These are phyloP conservation scores for Clarias magur DNA, from an alignment of 2,113 vertebrate species.

Conservation along the genomic window DNA sequence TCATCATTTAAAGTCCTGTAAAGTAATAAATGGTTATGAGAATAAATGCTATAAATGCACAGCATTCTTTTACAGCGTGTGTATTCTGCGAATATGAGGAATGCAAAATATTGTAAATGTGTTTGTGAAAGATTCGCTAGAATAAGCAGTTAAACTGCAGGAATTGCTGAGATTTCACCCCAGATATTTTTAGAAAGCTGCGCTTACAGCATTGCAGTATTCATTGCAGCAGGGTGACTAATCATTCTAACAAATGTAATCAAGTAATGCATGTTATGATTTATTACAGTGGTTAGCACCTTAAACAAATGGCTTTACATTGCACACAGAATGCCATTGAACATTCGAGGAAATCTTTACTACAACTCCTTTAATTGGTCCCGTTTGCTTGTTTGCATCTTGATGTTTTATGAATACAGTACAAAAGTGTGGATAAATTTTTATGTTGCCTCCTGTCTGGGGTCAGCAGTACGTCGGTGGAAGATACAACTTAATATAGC, in stretches of 20 bases:
- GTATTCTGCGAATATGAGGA: neutral
- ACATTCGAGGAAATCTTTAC: constrained; percentile 13
- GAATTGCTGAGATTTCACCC: neutral
- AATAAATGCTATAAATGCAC: neutral
- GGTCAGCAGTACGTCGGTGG: constrained; percentile 66
- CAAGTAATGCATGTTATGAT: constrained; percentile 23
- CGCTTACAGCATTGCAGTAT: constrained; percentile 2
- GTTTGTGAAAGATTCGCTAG: neutral
- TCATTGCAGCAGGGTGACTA: constrained; percentile 23
- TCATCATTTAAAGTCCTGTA: neutral
- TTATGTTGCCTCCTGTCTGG: constrained; percentile 60
- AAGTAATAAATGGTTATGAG: neutral
- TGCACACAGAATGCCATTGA: constrained; percentile 4
- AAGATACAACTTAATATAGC: constrained; percentile 68
- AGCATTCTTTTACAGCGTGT: neutral
- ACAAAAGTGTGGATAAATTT: constrained; percentile 62
- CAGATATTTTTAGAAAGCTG: constrained; percentile 13
- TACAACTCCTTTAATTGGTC: constrained; percentile 25
- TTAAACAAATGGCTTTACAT: neutral
- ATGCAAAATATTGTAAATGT: neutral
- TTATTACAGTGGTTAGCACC: constrained; percentile 30
- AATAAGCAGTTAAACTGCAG: constrained; percentile 22
- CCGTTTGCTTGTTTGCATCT: constrained; percentile 21
- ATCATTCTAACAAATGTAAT: constrained; percentile 29
- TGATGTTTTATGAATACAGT: constrained; percentile 24